A percentile compares a stretch with the other conserved stretches of the same genome.
phyloP scores from a whole-genome alignment of 2,888 invertebrate genomes.

The Tenthredo notha region DNA sequence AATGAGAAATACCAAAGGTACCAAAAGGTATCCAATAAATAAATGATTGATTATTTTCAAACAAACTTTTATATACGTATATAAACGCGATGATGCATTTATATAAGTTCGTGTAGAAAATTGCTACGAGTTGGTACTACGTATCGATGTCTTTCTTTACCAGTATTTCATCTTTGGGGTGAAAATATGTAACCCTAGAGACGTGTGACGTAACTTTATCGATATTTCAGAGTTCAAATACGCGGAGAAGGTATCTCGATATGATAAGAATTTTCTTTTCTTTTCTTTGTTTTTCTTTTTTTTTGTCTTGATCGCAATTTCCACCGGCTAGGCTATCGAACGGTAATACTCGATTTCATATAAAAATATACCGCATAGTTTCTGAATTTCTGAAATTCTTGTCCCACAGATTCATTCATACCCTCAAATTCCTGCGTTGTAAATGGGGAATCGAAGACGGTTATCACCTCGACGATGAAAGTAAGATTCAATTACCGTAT shows the following conservation, averaged over 20 bases:
- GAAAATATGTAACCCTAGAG: not conserved
- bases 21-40: not conserved
- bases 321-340: not conserved
- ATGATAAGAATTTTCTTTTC: not conserved
- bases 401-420: not conserved
- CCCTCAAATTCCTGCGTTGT: not conserved
- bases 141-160: not conserved
- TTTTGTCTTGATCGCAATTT: not conserved
- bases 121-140: not conserved
- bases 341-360: not conserved
- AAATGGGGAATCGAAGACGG: not conserved
- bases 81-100: not conserved
- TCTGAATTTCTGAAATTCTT: not conserved
- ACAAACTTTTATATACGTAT: not conserved
- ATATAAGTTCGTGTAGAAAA: conserved; percentile 4
- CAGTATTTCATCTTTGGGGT: not conserved
- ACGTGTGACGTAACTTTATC: not conserved
- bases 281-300: too few relatives aligned
- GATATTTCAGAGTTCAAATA: conserved; percentile 15
- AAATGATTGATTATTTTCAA: not conserved
- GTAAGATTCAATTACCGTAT: not conserved
- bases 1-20: not conserved
- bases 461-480: not conserved
- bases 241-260: not conserved
- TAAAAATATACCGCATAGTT: conserved; percentile 1